Percentiles rank a stretch among this genome's conserved stretches.
phyloP scores from a whole-genome alignment of 2,113 vertebrate genomes.

The Micromys minutus region DNA sequence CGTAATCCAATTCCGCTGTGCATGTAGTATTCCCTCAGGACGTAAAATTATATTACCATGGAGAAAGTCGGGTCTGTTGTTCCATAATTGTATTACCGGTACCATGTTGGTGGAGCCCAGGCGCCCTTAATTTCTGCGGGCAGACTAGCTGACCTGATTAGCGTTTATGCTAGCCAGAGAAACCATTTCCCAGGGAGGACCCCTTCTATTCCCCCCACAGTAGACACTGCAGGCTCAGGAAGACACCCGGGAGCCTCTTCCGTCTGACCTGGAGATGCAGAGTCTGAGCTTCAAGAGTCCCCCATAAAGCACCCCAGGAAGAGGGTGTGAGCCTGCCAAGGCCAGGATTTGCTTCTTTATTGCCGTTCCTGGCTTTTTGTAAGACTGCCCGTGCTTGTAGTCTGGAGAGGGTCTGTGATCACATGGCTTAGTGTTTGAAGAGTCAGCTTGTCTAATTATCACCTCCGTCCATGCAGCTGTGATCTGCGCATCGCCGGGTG shows the following conservation, averaged over 20 bases:
- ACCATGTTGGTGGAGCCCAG: slow-evolving; percentile 64
- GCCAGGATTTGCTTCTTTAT: neutral
- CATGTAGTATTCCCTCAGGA: neutral
- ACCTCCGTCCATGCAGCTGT: neutral
- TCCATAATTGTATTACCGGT: slow-evolving; percentile 62
- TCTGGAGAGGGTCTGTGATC: neutral
- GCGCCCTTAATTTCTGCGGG: slow-evolving; percentile 38
- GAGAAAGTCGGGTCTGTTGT: slow-evolving; percentile 51
- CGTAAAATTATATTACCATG: slow-evolving; percentile 42
- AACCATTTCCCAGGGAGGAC: neutral
- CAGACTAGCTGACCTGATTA: slow-evolving; percentile 73
- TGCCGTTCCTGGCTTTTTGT: neutral
- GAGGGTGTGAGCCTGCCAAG: fast-evolving
- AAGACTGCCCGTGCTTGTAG: neutral
- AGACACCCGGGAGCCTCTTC: neutral
- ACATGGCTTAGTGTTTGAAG: neutral
- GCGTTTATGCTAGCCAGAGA: slow-evolving; percentile 14
- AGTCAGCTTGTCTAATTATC: neutral
- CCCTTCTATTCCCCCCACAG: neutral
- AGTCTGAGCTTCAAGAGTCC: neutral
- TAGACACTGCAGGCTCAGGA: too few relatives aligned
- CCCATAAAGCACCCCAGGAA: neutral
- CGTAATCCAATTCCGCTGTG: neutral
- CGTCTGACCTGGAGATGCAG: neutral
- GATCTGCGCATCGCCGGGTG: neutral